Percentiles rank a stretch among this genome's conserved stretches.
Evolutionary conservation across 2,797 vertebrate genomes (phyloP).

Genomic region (Tokudaia muenninki): DNA sequence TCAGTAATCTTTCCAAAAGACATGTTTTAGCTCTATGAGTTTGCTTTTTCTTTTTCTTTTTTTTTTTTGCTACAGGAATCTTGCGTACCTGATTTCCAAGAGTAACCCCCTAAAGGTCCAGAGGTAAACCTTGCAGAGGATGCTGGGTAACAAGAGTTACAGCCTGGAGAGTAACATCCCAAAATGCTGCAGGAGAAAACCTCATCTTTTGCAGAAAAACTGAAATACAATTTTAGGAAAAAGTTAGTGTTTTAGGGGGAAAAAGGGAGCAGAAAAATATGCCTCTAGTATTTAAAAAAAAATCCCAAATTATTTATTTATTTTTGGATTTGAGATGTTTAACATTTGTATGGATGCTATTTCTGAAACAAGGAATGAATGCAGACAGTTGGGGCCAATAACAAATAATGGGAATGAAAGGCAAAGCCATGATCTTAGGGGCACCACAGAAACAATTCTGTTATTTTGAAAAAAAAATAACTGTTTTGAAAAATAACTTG

Average conservation of each 20-base stretch:
- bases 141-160: background rate
- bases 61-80: background rate
- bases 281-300: background rate
- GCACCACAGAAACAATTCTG: background rate
- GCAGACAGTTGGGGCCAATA: background rate
- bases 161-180: background rate
- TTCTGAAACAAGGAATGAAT: slow-evolving; percentile 53
- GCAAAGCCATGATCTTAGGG: background rate
- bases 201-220: background rate
- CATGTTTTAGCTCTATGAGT: slow-evolving; percentile 1
- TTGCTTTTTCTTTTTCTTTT: background rate
- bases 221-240: background rate
- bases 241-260: background rate
- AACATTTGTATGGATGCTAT: slow-evolving; percentile 40
- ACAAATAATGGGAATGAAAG: slow-evolving; percentile 9
- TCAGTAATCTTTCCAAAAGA: slow-evolving; percentile 4
- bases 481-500: background rate
- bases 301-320: slow-evolving; percentile 6
- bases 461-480: slow-evolving; percentile 44
- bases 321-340: slow-evolving; percentile 8
- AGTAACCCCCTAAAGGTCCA: background rate
- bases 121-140: slow-evolving; percentile 18
- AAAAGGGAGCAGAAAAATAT: background rate
- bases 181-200: background rate
- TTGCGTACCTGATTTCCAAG: slow-evolving; percentile 48